phyloP scores from a whole-genome alignment of 2,888 invertebrate species.

The Strigamia crassipes region DNA sequence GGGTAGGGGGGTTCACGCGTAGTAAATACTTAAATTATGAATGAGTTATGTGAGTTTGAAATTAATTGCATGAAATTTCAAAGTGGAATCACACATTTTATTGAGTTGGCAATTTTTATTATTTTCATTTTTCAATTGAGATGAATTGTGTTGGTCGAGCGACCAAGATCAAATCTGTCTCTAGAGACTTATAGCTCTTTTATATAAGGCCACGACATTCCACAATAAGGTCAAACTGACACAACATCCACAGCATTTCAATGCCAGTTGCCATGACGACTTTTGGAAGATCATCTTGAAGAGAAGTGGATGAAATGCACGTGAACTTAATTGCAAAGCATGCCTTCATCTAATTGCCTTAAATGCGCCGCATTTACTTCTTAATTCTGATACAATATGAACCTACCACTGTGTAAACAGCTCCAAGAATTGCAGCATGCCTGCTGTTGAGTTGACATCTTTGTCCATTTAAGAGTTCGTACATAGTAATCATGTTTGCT shows the following conservation, averaged over 20 bases:
- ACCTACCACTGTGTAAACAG: slow-evolving; percentile 75
- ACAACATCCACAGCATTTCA: not conserved
- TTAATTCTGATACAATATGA: too few relatives aligned
- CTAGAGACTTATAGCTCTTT: not conserved
- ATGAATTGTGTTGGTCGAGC: not conserved
- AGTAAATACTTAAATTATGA: too few relatives aligned
- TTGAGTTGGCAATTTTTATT: too few relatives aligned
- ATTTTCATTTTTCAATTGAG: not conserved
- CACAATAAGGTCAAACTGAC: slow-evolving; percentile 10
- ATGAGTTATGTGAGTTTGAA: too few relatives aligned
- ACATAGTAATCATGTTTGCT: slow-evolving; percentile 43
- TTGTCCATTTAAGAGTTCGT: slow-evolving; percentile 61
- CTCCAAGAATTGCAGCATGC: slow-evolving; percentile 74
- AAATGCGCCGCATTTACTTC: too few relatives aligned
- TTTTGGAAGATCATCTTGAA: too few relatives aligned
- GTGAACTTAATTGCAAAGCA: too few relatives aligned
- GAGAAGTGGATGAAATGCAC: too few relatives aligned
- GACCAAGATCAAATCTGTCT: not conserved
- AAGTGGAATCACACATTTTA: too few relatives aligned
- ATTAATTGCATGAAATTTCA: too few relatives aligned
- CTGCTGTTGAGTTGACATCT: slow-evolving; percentile 72
- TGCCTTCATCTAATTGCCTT: too few relatives aligned
- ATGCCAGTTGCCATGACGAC: not conserved
- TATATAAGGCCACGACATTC: not conserved
- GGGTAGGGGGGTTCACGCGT: too few relatives aligned